These are phyloP conservation scores for Oryctolagus cuniculus DNA, from an alignment of 2,113 vertebrate species.

Conservation along the genomic window DNA sequence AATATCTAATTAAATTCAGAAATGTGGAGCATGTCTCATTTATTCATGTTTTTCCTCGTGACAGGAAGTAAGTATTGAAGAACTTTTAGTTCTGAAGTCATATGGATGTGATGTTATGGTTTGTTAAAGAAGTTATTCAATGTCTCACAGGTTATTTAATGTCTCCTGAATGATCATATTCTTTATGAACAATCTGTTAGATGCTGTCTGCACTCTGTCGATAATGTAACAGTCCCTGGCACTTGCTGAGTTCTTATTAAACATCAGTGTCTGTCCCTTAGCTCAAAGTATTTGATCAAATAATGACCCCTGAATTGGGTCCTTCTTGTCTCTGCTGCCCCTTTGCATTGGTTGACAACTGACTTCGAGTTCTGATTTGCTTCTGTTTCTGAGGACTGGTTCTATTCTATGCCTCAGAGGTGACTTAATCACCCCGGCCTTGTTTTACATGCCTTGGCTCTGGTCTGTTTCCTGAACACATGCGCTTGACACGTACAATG, in stretches of 20 bases:
- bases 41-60: background rate
- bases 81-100: conserved; percentile 50
- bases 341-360: background rate
- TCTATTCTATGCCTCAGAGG: conserved; percentile 48
- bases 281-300: conserved; percentile 44
- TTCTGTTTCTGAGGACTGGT: conserved; percentile 68
- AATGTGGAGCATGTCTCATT: background rate
- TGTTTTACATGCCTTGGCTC: conserved; percentile 47
- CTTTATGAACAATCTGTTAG: conserved; percentile 53
- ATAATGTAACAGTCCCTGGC: background rate
- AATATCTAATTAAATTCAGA: background rate
- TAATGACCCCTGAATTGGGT: background rate
- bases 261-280: background rate
- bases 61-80: background rate
- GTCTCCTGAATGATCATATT: conserved; percentile 41
- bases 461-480: conserved; percentile 67
- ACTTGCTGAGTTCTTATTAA: background rate
- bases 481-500: conserved; percentile 60
- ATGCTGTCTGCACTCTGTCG: background rate
- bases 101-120: conserved; percentile 38
- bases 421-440: conserved; percentile 68
- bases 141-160: conserved; percentile 24
- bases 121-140: conserved; percentile 54
- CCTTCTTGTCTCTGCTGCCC: background rate
- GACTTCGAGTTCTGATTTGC: conserved; percentile 46